Evolutionary conservation across 2,113 vertebrate genomes (phyloP).

Genomic region (Cinclus cinclus): DNA sequence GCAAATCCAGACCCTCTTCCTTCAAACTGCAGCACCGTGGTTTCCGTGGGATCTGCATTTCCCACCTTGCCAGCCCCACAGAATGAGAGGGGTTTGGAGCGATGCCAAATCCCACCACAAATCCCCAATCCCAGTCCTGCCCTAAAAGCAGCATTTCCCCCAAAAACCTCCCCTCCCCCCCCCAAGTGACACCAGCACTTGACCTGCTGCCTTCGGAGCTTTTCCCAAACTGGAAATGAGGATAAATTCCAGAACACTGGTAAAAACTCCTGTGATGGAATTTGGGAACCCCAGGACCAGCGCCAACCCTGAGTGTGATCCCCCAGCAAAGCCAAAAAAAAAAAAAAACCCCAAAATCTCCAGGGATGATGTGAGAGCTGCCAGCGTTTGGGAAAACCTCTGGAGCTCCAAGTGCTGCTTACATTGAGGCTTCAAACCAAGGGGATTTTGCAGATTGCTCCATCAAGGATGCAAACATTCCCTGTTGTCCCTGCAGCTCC

Average conservation of each 20-base stretch:
- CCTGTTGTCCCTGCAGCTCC: background rate
- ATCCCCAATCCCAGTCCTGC: background rate
- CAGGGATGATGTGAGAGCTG: accelerated
- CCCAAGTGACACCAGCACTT: background rate
- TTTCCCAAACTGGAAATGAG: background rate
- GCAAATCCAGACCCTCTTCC: too few species aligned
- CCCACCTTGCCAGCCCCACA: background rate
- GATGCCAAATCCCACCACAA: too few species aligned
- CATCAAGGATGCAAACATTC: background rate
- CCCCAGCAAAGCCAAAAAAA: background rate
- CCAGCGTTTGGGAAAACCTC: background rate
- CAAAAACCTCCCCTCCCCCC: accelerated
- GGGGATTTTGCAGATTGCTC: background rate
- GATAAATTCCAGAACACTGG: accelerated
- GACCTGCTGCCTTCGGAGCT: background rate
- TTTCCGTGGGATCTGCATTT: background rate
- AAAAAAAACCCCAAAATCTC: background rate
- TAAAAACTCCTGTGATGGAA: accelerated
- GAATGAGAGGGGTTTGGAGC: background rate
- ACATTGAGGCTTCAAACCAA: background rate
- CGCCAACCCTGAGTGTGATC: accelerated
- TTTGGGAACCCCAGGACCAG: background rate
- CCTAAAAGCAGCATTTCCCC: background rate
- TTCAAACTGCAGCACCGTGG: background rate
- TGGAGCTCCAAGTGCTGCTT: accelerated